Conservation (phyloP, 92 coral and sea anemone species). For the Epizoanthus illoricatus region DNA sequence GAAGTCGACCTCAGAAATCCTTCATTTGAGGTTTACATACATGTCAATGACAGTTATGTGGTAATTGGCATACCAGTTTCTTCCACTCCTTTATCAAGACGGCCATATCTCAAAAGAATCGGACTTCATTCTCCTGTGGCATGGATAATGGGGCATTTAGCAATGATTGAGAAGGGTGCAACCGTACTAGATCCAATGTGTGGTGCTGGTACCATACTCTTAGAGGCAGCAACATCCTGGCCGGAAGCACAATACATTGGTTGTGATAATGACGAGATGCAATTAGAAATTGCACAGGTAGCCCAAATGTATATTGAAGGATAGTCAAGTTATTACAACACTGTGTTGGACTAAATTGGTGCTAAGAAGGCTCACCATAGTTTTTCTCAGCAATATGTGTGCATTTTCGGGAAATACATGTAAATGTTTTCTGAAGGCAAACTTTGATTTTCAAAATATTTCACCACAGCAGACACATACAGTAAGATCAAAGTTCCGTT, state of each 20-base stretch:
- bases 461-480: too few species aligned
- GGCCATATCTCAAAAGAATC: conserved; percentile 35
- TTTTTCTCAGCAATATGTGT: too few species aligned
- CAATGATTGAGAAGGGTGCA: conserved; percentile 6
- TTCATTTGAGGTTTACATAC: conserved; percentile 22
- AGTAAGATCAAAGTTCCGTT: too few species aligned
- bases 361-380: not conserved
- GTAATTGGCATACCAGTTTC: conserved; percentile 32
- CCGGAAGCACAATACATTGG: conserved; percentile 34
- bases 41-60: conserved; percentile 15
- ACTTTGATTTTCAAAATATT: too few species aligned
- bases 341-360: not conserved
- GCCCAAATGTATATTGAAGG: not conserved
- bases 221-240: conserved; percentile 30
- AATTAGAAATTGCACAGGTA: conserved; percentile 33
- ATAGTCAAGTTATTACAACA: not conserved
- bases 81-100: conserved; percentile 16
- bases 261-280: conserved; percentile 25
- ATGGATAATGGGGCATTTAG: conserved; percentile 30
- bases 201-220: conserved; percentile 25
- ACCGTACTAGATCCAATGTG: conserved; percentile 38
- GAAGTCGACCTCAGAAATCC: conserved; percentile 31
- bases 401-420: too few species aligned
- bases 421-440: too few species aligned
- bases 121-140: conserved; percentile 36